phyloP scores from a whole-genome alignment of 2,888 invertebrate genomes.

The Tachystola acroxantha region DNA sequence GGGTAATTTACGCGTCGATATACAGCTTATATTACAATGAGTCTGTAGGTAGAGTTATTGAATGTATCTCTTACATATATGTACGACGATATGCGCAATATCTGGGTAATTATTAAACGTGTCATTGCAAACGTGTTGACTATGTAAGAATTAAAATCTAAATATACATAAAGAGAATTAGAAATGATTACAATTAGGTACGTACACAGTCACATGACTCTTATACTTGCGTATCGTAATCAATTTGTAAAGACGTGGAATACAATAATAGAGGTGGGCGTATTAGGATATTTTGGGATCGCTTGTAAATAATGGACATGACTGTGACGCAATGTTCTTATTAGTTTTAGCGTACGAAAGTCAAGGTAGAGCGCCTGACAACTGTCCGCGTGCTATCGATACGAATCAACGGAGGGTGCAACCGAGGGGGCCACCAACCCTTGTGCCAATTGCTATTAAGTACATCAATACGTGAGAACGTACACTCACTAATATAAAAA shows the following conservation, averaged over 20 bases:
- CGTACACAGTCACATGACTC: too few species aligned
- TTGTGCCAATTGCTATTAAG: constrained; percentile 26
- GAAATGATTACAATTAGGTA: too few species aligned
- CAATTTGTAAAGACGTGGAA: neutral
- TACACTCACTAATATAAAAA: constrained; percentile 15
- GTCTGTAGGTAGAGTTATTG: too few species aligned
- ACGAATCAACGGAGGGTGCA: constrained; percentile 41
- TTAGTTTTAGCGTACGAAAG: neutral
- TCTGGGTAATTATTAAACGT: too few species aligned
- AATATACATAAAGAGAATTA: too few species aligned
- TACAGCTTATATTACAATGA: too few species aligned
- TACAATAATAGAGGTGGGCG: neutral
- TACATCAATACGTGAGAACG: constrained; percentile 19
- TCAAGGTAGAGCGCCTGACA: constrained; percentile 23
- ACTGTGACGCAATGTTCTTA: neutral
- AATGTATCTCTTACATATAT: too few species aligned
- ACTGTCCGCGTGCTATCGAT: constrained; percentile 39
- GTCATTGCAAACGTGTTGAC: too few species aligned
- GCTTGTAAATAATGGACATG: neutral
- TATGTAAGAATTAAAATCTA: too few species aligned
- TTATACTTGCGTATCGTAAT: neutral
- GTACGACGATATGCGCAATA: too few species aligned
- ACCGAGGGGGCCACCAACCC: constrained; percentile 29
- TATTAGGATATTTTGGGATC: constrained; percentile 1
- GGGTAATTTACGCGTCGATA: too few species aligned